Conservation (phyloP, 2,888 invertebrate genomes). For the Drosophila paramelanica region DNA sequence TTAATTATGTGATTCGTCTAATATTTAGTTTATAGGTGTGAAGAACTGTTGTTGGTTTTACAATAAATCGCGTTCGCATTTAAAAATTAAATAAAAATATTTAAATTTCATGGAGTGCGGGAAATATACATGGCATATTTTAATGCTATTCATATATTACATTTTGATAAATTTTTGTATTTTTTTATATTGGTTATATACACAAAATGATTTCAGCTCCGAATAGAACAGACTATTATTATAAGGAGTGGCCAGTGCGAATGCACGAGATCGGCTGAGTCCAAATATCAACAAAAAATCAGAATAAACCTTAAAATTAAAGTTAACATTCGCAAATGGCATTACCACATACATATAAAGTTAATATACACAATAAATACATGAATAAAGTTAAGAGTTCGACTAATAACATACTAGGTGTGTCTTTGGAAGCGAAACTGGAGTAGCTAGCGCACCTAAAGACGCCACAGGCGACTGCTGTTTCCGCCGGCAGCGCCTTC, state of each 20-base stretch:
- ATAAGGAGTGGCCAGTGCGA: neutral
- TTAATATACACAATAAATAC: conserved; percentile 65
- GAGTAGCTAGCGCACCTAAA: conserved; percentile 58
- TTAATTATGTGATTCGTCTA: neutral
- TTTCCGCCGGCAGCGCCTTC: conserved; percentile 72
- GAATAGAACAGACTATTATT: conserved; percentile 1
- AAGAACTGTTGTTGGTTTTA: neutral
- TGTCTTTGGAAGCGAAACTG: conserved; percentile 4
- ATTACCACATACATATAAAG: conserved; percentile 19
- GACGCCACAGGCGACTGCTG: conserved; percentile 65
- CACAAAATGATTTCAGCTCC: conserved; percentile 12
- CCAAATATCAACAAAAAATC: conserved; percentile 11
- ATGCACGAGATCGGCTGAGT: conserved; percentile 28
- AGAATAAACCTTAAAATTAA: conserved; percentile 8
- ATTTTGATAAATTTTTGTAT: neutral
- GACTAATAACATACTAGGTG: conserved; percentile 35
- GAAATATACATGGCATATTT: no score
- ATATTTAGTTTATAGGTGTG: neutral
- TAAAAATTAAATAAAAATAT: no score
- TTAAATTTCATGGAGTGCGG: no score
- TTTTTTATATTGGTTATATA: conserved; percentile 16
- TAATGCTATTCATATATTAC: conserved; percentile 6
- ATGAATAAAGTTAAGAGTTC: conserved; percentile 25
- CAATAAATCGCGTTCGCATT: neutral
- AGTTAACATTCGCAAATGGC: conserved; percentile 23